Percentiles rank a stretch among this genome's conserved stretches.
phyloP scores from a whole-genome alignment of 1,140 invertebrate genomes.

The Penaeus indicus region DNA sequence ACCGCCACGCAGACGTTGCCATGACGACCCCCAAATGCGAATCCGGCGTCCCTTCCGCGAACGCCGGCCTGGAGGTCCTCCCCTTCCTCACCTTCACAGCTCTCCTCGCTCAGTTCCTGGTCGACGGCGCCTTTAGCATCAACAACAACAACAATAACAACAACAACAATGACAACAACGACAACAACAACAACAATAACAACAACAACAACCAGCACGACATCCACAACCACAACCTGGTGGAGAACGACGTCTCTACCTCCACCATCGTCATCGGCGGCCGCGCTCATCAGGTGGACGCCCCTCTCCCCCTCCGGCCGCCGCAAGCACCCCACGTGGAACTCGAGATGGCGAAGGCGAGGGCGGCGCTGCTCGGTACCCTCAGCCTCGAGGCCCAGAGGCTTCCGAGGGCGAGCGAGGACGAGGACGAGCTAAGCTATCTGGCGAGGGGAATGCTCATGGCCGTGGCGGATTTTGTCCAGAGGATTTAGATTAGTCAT shows the following conservation, averaged over 20 bases:
- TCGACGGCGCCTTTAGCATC: slow-evolving; percentile 4
- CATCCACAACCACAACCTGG: slow-evolving; percentile 1
- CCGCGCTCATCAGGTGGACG: background rate
- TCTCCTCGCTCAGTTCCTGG: background rate
- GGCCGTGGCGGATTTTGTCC: background rate
- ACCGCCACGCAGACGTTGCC: no score
- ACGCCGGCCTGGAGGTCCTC: background rate
- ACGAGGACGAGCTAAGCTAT: background rate
- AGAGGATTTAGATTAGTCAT: background rate
- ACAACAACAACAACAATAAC: slow-evolving; percentile 17
- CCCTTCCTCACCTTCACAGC: slow-evolving; percentile 3
- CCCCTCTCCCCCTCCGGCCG: background rate
- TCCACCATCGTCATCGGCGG: slow-evolving; percentile 15
- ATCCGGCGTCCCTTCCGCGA: background rate
- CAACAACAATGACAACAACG: background rate
- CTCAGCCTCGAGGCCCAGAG: background rate
- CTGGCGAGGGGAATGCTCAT: background rate
- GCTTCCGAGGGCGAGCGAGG: background rate
- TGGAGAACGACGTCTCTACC: background rate
- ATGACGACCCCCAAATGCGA: background rate
- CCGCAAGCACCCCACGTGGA: background rate
- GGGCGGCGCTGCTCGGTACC: background rate
- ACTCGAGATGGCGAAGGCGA: background rate
- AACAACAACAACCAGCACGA: background rate
- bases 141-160: background rate